Percentiles rank a stretch among this genome's conserved stretches.
phyloP scores from a whole-genome alignment of 2,113 vertebrate species.

The Semicossyphus pulcher region DNA sequence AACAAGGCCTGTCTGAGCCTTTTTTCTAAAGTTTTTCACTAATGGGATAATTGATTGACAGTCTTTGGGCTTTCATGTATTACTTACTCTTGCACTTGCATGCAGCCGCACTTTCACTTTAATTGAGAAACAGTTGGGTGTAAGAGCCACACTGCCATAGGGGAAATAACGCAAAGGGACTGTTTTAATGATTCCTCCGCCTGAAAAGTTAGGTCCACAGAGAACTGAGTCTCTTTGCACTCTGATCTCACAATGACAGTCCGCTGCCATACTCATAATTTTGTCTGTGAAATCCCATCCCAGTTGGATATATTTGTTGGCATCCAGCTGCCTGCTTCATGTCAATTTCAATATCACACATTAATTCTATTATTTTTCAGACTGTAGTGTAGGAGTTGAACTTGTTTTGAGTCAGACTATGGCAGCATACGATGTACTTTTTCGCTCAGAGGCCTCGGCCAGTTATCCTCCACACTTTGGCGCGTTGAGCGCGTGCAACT shows the following conservation, averaged over 20 bases:
- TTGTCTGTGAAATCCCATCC: slow-evolving; percentile 32
- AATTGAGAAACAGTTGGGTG: slow-evolving; percentile 64
- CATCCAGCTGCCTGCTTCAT: slow-evolving; percentile 1
- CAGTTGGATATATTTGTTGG: slow-evolving; percentile 20
- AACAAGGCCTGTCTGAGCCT: slow-evolving; percentile 26
- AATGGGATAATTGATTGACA: slow-evolving; percentile 80
- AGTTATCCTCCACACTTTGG: slow-evolving; percentile 52
- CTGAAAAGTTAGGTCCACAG: slow-evolving; percentile 51
- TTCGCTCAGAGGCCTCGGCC: slow-evolving; percentile 24
- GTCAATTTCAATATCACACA: slow-evolving; percentile 51
- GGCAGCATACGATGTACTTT: slow-evolving; percentile 31
- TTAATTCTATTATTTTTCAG: slow-evolving; percentile 31
- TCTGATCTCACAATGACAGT: slow-evolving; percentile 51
- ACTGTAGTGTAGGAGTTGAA: slow-evolving; percentile 5
- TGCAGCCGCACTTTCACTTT: slow-evolving; percentile 50
- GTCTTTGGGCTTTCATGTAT: slow-evolving; percentile 55
- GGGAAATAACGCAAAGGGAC: slow-evolving; percentile 57
- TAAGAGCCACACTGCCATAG: slow-evolving; percentile 35
- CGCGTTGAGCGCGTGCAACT: background rate
- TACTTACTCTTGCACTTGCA: slow-evolving; percentile 47
- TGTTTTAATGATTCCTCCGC: slow-evolving; percentile 68
- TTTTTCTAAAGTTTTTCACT: slow-evolving; percentile 63
- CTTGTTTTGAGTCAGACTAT: slow-evolving; percentile 30
- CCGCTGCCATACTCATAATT: slow-evolving; percentile 26
- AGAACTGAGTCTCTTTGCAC: slow-evolving; percentile 38